A percentile compares a stretch with the other conserved stretches of the same genome.
Evolutionary conservation across 2,113 vertebrate genomes (phyloP).

Genomic region (Syngnathus scovelli): DNA sequence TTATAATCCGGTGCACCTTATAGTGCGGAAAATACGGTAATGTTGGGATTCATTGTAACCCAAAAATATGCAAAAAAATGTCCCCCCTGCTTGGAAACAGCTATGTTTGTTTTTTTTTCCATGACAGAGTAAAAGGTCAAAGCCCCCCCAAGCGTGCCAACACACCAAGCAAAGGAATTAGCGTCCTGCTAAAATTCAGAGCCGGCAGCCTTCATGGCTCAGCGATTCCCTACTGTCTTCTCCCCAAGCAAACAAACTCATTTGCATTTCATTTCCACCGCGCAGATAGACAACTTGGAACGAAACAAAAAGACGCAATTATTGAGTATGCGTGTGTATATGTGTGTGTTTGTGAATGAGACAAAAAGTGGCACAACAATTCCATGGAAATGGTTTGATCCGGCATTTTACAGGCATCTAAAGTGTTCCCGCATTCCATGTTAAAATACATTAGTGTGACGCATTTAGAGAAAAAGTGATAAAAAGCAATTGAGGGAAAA

Average conservation of each 20-base stretch:
- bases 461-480: slow-evolving; percentile 46
- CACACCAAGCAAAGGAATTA: slow-evolving; percentile 36
- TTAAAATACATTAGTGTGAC: slow-evolving; percentile 47
- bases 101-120: slow-evolving; percentile 31
- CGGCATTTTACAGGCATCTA: slow-evolving; percentile 20
- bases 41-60: too few species aligned
- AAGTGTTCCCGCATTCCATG: slow-evolving; percentile 46
- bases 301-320: slow-evolving; percentile 32
- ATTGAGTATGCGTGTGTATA: not conserved
- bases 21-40: too few species aligned
- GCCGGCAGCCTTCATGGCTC: slow-evolving; percentile 48
- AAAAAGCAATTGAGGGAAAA: slow-evolving; percentile 59
- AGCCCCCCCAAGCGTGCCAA: slow-evolving; percentile 32
- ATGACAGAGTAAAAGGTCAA: slow-evolving; percentile 56
- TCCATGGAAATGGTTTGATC: slow-evolving; percentile 25
- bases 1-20: too few species aligned
- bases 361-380: slow-evolving; percentile 29
- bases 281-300: slow-evolving; percentile 32
- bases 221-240: slow-evolving; percentile 21
- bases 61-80: not conserved
- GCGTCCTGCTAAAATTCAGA: slow-evolving; percentile 37
- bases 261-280: slow-evolving; percentile 51
- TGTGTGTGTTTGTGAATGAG: not conserved
- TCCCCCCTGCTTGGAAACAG: slow-evolving; percentile 6
- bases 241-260: slow-evolving; percentile 48